Evolutionary conservation across 2,113 vertebrate genomes (phyloP).

Genomic region (Bombycilla garrulus): DNA sequence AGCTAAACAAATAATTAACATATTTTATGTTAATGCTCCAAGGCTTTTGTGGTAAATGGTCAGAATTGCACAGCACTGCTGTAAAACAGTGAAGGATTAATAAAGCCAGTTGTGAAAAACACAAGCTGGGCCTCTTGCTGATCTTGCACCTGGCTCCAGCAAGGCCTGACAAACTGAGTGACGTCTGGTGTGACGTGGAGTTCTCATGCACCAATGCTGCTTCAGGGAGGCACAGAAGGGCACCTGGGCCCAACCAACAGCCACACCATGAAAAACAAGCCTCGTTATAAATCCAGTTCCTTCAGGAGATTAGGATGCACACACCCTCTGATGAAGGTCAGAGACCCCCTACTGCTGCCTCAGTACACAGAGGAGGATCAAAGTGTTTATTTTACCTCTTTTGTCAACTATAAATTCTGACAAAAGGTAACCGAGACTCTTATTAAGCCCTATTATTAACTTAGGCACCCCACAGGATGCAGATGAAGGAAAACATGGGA

Average conservation of each 20-base stretch:
- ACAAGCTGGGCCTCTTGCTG: neutral
- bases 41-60: neutral
- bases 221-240: neutral
- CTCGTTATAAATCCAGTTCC: neutral
- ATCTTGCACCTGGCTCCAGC: neutral
- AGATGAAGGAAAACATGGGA: neutral
- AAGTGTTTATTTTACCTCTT: neutral
- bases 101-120: neutral
- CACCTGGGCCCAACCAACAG: neutral
- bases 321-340: neutral
- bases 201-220: accelerated
- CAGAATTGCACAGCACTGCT: neutral
- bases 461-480: neutral
- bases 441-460: neutral
- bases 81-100: neutral
- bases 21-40: neutral
- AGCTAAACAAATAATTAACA: neutral
- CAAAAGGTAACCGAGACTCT: accelerated
- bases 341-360: neutral
- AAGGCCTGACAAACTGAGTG: neutral
- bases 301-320: neutral
- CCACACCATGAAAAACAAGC: neutral
- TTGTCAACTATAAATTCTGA: neutral
- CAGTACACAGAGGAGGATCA: neutral
- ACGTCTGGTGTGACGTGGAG: neutral